Conservation (phyloP, 2,888 invertebrate genomes). For the Mycalesis mineus region DNA sequence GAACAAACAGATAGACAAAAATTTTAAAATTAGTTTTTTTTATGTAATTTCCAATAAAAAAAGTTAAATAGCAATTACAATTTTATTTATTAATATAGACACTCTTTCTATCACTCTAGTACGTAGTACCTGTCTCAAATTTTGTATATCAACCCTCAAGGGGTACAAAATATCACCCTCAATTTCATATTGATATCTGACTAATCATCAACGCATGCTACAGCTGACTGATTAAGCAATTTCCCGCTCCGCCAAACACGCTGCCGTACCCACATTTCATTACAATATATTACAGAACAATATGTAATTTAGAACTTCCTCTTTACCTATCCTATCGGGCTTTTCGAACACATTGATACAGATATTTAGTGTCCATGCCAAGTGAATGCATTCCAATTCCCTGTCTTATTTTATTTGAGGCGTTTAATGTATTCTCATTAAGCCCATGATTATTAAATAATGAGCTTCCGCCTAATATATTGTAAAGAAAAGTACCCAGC, state of each 20-base stretch:
- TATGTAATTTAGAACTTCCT: conserved; percentile 70
- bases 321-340: conserved; percentile 28
- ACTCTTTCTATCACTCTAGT: too few relatives aligned
- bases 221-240: conserved; percentile 74
- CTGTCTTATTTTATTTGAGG: not conserved
- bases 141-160: not conserved
- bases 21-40: too few relatives aligned
- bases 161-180: conserved; percentile 50
- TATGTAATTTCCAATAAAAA: too few relatives aligned
- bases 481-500: too few relatives aligned
- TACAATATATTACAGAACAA: conserved; percentile 65
- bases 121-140: not conserved
- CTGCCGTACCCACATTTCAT: conserved; percentile 63
- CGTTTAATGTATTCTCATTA: not conserved
- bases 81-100: too few relatives aligned
- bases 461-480: too few relatives aligned
- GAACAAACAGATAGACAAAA: too few relatives aligned
- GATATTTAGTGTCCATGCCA: conserved; percentile 3
- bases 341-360: conserved; percentile 10
- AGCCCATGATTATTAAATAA: too few relatives aligned
- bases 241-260: conserved; percentile 60
- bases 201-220: conserved; percentile 64
- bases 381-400: not conserved
- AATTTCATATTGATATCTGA: conserved; percentile 60
- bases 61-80: too few relatives aligned